phyloP scores from a whole-genome alignment of 1,140 invertebrate species.

The Hetaerina americana region DNA sequence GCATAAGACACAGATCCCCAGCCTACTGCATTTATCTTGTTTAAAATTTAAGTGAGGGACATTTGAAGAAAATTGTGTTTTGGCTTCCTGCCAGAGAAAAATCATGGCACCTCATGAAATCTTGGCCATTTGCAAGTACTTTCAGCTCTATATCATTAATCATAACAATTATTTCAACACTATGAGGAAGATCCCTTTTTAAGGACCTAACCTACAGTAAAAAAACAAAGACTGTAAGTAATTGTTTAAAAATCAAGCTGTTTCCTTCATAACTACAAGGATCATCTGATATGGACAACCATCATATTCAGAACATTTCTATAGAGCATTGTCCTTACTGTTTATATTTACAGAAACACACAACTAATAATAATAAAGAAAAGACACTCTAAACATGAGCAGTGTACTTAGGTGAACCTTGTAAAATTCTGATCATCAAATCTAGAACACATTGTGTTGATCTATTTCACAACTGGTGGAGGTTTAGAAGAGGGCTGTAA shows the following conservation, averaged over 20 bases:
- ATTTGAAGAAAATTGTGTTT: not conserved
- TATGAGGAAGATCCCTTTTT: not conserved
- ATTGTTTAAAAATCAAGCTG: not conserved
- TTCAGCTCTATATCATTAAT: not conserved
- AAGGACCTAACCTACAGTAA: not conserved
- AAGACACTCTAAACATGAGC: not conserved
- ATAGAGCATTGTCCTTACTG: not conserved
- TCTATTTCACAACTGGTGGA: not conserved
- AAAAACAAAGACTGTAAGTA: not conserved
- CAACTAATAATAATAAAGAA: not conserved
- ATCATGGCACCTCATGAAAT: not conserved
- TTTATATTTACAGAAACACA: constrained; percentile 1
- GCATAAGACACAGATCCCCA: not conserved
- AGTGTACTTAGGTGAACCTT: not conserved
- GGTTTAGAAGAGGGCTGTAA: not conserved
- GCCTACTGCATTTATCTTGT: not conserved
- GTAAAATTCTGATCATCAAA: not conserved
- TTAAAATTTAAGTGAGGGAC: not conserved
- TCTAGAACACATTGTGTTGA: not conserved
- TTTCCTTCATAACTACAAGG: not conserved
- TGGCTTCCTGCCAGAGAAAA: not conserved
- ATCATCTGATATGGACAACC: not conserved
- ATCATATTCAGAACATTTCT: not conserved
- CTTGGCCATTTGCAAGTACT: not conserved
- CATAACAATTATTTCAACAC: not conserved